A percentile compares a stretch with the other conserved stretches of the same genome.
These are phyloP conservation scores for Zosterops lateralis DNA, from an alignment of 2,113 vertebrate species.

Conservation along the genomic window DNA sequence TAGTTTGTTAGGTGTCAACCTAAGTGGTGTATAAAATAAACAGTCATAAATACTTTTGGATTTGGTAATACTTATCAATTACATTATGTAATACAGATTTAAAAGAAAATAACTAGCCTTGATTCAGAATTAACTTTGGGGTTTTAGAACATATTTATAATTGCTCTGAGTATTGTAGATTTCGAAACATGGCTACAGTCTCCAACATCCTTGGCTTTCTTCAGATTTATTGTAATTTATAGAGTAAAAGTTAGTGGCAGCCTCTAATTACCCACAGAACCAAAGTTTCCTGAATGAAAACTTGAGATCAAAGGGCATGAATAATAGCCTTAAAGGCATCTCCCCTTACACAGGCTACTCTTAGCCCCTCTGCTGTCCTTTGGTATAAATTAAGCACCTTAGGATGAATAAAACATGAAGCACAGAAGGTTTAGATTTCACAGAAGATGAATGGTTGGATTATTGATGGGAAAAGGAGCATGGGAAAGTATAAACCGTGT, in stretches of 20 bases:
- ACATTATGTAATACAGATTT: neutral
- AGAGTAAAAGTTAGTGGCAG: constrained; percentile 43
- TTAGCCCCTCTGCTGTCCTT: constrained; percentile 48
- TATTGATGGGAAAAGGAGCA: constrained; percentile 51
- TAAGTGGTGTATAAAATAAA: constrained; percentile 51
- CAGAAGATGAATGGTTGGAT: constrained; percentile 53
- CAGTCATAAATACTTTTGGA: constrained; percentile 9
- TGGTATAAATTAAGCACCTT: constrained; percentile 67
- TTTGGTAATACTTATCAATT: constrained; percentile 26
- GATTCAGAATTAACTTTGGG: neutral
- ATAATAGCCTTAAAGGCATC: constrained; percentile 52
- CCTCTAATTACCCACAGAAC: constrained; percentile 43
- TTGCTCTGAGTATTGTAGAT: neutral
- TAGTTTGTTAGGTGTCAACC: constrained; percentile 56
- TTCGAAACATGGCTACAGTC: neutral
- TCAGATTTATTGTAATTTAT: constrained; percentile 47
- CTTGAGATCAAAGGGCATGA: constrained; percentile 54
- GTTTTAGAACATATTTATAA: constrained; percentile 11
- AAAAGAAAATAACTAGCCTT: neutral
- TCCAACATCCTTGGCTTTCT: constrained; percentile 17
- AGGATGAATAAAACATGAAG: constrained; percentile 66
- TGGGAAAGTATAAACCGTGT: constrained; percentile 52
- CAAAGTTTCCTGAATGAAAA: constrained; percentile 51
- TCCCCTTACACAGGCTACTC: constrained; percentile 50
- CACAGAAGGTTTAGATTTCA: constrained; percentile 63